Evolutionary conservation across 64 coral and sea anemone genomes (phyloP).

Genomic region (Pachyseris speciosa): DNA sequence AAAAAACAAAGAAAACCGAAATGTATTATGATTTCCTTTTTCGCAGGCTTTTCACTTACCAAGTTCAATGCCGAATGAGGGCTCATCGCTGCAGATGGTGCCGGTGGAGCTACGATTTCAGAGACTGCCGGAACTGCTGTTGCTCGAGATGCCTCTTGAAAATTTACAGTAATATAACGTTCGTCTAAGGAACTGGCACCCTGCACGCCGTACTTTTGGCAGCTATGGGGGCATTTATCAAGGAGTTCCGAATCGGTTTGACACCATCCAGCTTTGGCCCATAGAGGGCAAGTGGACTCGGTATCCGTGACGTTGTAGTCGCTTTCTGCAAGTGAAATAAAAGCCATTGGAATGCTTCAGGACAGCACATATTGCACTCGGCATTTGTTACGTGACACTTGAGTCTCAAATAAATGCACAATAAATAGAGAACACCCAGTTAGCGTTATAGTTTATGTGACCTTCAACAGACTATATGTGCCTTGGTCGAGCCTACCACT

Average conservation of each 20-base stretch:
- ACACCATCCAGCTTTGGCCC: slow-evolving; percentile 67
- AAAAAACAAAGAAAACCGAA: too few species aligned
- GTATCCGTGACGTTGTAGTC: neutral
- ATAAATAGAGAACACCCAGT: too few species aligned
- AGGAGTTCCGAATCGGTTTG: slow-evolving; percentile 12
- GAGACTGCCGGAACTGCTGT: neutral
- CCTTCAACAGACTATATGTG: too few species aligned
- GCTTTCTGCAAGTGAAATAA: slow-evolving; percentile 21
- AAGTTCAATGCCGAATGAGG: neutral
- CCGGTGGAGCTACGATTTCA: neutral
- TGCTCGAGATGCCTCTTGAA: neutral
- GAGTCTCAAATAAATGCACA: too few species aligned
- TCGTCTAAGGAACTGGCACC: slow-evolving; percentile 23
- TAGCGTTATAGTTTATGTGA: too few species aligned
- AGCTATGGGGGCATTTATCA: slow-evolving; percentile 47
- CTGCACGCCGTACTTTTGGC: slow-evolving; percentile 28
- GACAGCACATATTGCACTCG: too few species aligned
- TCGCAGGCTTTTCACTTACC: too few species aligned
- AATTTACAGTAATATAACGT: slow-evolving; percentile 38
- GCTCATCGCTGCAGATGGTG: neutral
- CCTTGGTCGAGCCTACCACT: too few species aligned
- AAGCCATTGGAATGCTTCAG: too few species aligned
- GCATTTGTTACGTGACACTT: too few species aligned
- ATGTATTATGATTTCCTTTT: too few species aligned
- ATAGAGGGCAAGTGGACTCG: slow-evolving; percentile 44